Percentiles rank a stretch among this genome's conserved stretches.
Conservation (phyloP, 2,113 vertebrate genomes). For the Catharus minimus region DNA sequence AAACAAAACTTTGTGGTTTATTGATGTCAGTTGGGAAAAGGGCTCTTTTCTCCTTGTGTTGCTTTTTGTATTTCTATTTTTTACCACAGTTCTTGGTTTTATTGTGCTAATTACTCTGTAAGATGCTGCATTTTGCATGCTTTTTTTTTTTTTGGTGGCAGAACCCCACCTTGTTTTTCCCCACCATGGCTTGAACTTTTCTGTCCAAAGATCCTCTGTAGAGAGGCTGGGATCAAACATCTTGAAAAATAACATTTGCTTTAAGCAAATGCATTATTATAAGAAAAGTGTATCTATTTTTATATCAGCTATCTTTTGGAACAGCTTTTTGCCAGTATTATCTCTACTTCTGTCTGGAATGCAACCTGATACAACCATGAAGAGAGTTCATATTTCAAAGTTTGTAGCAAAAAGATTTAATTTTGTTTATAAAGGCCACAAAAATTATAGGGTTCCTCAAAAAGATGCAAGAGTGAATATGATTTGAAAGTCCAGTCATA, state of each 20-base stretch:
- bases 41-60: not conserved
- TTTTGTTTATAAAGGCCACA: not conserved
- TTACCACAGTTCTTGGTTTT: slow-evolving; percentile 17
- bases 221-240: not conserved
- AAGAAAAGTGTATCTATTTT: not conserved
- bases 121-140: not conserved
- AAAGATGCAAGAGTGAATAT: not conserved
- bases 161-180: slow-evolving; percentile 19
- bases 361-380: not conserved
- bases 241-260: not conserved
- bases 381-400: not conserved
- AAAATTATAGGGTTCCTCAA: not conserved
- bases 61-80: not conserved
- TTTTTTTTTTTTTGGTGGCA: not conserved
- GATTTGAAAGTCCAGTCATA: not conserved
- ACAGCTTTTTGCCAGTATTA: not conserved
- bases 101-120: not conserved
- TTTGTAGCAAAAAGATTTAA: not conserved
- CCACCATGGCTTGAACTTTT: not conserved
- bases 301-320: not conserved
- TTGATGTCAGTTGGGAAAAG: slow-evolving; percentile 11
- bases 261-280: not conserved
- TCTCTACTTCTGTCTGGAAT: not conserved
- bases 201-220: not conserved
- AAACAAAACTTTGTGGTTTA: slow-evolving; percentile 37